These are phyloP conservation scores for Sinella curviseta DNA, from an alignment of 1,140 invertebrate species.

Conservation along the genomic window DNA sequence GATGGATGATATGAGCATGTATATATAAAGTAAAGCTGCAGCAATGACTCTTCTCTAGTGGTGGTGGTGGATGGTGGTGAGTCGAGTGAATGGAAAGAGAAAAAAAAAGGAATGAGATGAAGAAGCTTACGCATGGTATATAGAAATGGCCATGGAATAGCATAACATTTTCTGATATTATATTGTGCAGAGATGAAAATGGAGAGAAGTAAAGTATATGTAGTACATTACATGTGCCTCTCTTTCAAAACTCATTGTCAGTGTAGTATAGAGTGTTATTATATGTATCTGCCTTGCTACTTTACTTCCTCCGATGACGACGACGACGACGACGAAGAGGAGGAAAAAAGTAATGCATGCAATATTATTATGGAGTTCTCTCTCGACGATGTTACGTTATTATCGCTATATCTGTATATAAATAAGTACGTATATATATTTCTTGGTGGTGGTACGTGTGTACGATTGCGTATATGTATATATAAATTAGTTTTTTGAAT, in stretches of 20 bases:
- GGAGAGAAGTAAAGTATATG: background rate
- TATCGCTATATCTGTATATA: background rate
- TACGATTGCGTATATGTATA: background rate
- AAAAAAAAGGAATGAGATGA: constrained; percentile 15
- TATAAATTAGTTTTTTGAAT: constrained; percentile 28
- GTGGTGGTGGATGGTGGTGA: background rate
- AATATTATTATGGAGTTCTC: constrained; percentile 4
- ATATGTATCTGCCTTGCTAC: constrained; percentile 10
- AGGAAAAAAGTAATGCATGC: constrained; percentile 11
- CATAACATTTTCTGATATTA: constrained; percentile 25
- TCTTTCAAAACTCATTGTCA: constrained; percentile 16
- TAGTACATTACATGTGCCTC: constrained; percentile 14
- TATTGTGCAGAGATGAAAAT: constrained; percentile 1
- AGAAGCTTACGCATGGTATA: constrained; percentile 16
- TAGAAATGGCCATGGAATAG: constrained; percentile 12
- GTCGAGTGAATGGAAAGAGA: background rate
- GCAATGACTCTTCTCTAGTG: background rate
- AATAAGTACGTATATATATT: background rate
- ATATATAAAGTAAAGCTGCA: background rate
- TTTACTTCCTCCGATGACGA: background rate
- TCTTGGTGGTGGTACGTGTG: background rate
- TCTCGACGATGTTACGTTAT: background rate
- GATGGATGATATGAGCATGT: background rate
- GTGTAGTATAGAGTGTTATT: background rate
- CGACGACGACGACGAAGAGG: constrained; percentile 1